A percentile compares a stretch with the other conserved stretches of the same genome.
Evolutionary conservation across 2,797 vertebrate genomes (phyloP).

Genomic region (Knipowitschia caucasica): DNA sequence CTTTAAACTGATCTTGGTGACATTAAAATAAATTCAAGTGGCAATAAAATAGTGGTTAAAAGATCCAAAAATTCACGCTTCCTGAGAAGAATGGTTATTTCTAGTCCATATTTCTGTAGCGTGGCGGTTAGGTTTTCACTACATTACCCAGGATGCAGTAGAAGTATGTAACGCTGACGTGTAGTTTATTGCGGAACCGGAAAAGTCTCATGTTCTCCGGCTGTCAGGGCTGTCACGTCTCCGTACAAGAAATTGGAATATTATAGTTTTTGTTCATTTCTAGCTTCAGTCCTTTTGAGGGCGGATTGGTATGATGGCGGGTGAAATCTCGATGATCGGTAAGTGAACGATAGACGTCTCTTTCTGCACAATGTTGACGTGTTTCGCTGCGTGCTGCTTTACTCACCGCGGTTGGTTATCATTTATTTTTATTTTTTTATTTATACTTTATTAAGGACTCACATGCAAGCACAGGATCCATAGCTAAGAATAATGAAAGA

Average conservation of each 20-base stretch:
- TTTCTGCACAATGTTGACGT: neutral
- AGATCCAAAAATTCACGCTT: too few relatives aligned
- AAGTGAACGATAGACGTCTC: constrained; percentile 29
- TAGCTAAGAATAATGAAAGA: too few relatives aligned
- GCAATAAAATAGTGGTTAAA: too few relatives aligned
- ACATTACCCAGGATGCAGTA: constrained; percentile 60
- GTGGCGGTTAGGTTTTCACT: too few relatives aligned
- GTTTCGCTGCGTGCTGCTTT: neutral
- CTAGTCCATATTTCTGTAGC: too few relatives aligned
- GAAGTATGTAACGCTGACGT: constrained; percentile 59
- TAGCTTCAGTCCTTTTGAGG: neutral
- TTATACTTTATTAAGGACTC: too few relatives aligned
- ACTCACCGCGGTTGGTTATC: neutral
- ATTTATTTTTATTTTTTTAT: too few relatives aligned
- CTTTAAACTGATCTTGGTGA: too few relatives aligned
- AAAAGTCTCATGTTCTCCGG: constrained; percentile 13
- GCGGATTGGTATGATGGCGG: constrained; percentile 61
- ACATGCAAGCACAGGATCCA: too few relatives aligned
- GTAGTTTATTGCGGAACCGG: constrained; percentile 41
- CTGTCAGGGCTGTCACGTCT: neutral
- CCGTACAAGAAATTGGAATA: neutral
- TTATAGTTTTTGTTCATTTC: constrained; percentile 6
- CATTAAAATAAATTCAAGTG: too few relatives aligned
- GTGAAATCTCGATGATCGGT: constrained; percentile 78
- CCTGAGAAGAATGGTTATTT: too few relatives aligned